Conservation (phyloP, 1,140 invertebrate species). For the Bombus picipes region DNA sequence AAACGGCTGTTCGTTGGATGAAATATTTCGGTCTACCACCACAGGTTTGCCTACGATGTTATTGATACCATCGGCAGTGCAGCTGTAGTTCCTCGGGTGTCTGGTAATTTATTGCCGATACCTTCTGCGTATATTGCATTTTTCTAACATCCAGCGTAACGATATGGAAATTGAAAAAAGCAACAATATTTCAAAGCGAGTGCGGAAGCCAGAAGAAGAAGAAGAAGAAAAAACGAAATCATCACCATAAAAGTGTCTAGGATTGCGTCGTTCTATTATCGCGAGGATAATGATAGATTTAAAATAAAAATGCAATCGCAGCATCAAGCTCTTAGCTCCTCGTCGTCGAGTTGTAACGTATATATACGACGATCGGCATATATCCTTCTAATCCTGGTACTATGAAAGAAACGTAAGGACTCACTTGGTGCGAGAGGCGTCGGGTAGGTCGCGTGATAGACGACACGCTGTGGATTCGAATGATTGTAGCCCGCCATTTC, state of each 20-base stretch:
- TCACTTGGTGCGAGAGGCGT: slow-evolving; percentile 82
- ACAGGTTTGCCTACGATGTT: slow-evolving; percentile 32
- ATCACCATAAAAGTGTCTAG: background rate
- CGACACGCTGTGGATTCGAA: slow-evolving; percentile 67
- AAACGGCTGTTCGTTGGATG: slow-evolving; percentile 32
- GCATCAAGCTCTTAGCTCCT: background rate
- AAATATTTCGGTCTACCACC: slow-evolving; percentile 43
- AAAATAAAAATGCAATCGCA: background rate
- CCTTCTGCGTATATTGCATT: background rate
- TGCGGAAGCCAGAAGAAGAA: background rate
- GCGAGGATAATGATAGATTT: background rate
- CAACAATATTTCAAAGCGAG: background rate
- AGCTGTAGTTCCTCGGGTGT: slow-evolving; percentile 26
- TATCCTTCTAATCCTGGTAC: background rate
- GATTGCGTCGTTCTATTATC: background rate
- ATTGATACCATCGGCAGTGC: slow-evolving; percentile 52
- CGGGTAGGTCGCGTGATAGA: slow-evolving; percentile 81
- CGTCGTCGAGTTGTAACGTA: background rate
- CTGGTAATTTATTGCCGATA: slow-evolving; percentile 51
- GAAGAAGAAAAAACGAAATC: too few relatives aligned
- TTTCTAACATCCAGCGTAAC: background rate
- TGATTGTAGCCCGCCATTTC: slow-evolving; percentile 81
- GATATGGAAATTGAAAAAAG: background rate
- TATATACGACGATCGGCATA: background rate
- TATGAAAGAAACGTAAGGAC: slow-evolving; percentile 56